These are phyloP conservation scores for Dreissena polymorpha DNA, from an alignment of 1,140 invertebrate genomes.

Conservation along the genomic window DNA sequence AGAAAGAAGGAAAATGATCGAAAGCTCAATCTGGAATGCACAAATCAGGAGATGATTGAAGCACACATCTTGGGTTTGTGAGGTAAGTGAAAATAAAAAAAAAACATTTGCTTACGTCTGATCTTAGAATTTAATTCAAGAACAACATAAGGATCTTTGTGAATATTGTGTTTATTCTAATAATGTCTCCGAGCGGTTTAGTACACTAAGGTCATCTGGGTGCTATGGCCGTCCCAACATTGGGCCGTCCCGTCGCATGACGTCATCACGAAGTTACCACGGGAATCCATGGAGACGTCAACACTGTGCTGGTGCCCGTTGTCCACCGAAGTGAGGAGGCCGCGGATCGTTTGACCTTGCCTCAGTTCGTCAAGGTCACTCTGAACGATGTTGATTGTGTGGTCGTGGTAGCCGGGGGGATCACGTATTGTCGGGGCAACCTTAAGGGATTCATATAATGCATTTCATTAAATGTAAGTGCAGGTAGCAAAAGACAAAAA, in stretches of 20 bases:
- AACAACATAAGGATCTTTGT: too few species aligned
- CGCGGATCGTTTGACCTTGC: conserved; percentile 12
- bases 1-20: too few species aligned
- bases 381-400: conserved; percentile 22
- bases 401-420: conserved; percentile 45
- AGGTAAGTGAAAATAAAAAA: too few species aligned
- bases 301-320: conserved; percentile 46
- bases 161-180: too few species aligned
- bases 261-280: conserved; percentile 30
- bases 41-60: too few species aligned
- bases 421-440: conserved; percentile 46
- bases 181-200: neutral
- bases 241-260: conserved; percentile 41
- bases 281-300: conserved; percentile 20
- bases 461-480: too few species aligned
- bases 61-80: too few species aligned
- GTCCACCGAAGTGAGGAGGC: conserved; percentile 23
- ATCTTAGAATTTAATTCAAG: too few species aligned
- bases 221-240: conserved; percentile 49
- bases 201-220: conserved; percentile 15
- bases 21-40: too few species aligned
- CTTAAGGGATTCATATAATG: too few species aligned
- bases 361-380: conserved; percentile 50
- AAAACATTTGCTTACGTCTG: too few species aligned
- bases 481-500: too few species aligned